Evolutionary conservation across 2,888 invertebrate species (phyloP).

Genomic region (Epinotia nisella): DNA sequence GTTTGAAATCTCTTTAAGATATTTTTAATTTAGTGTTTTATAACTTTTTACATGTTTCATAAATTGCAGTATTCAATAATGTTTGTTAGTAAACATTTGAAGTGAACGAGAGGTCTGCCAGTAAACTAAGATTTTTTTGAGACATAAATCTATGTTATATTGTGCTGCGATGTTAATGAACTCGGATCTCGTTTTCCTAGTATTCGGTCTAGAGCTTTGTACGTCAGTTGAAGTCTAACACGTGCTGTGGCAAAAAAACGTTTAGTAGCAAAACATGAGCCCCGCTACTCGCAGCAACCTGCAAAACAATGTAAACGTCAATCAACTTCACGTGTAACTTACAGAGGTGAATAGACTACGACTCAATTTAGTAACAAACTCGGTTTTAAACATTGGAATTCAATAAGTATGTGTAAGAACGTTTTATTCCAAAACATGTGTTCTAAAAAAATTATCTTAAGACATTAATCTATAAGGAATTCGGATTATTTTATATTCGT

Average conservation of each 20-base stretch:
- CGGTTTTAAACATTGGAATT: neutral
- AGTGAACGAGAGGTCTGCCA: neutral
- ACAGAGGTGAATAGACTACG: slow-evolving; percentile 5
- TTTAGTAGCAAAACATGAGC: slow-evolving; percentile 7
- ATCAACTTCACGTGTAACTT: neutral
- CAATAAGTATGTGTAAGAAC: neutral
- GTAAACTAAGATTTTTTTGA: neutral
- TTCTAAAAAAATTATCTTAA: slow-evolving; percentile 17
- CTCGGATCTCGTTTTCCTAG: neutral
- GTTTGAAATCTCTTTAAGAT: neutral
- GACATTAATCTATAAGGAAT: slow-evolving; percentile 23
- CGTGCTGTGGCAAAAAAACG: neutral
- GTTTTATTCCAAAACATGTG: neutral
- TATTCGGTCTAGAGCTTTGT: slow-evolving; percentile 20
- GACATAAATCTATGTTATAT: neutral
- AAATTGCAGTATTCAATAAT: neutral
- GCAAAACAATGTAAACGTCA: neutral
- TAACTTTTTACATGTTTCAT: neutral
- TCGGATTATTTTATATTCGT: slow-evolving; percentile 15
- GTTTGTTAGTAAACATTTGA: neutral
- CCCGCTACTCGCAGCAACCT: neutral
- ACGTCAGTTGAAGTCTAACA: neutral
- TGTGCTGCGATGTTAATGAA: neutral
- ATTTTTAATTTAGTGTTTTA: neutral
- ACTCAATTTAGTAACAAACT: neutral